These are phyloP conservation scores for Vidua macroura DNA, from an alignment of 2,113 vertebrate species.

Conservation along the genomic window DNA sequence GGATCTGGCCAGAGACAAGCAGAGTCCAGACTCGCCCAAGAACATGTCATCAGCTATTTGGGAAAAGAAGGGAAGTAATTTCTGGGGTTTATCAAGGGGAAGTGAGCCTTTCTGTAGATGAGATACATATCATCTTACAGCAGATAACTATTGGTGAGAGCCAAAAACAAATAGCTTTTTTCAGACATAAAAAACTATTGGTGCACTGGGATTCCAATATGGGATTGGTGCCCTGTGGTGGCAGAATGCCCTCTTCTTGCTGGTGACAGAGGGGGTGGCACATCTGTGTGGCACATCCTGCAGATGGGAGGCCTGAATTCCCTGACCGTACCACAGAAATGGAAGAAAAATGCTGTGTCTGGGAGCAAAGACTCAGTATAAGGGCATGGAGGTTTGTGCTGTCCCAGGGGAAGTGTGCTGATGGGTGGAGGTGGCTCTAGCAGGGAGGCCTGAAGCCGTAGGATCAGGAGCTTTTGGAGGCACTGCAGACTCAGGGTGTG, in stretches of 20 bases:
- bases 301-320: background rate
- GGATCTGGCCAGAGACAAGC: background rate
- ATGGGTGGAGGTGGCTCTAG: background rate
- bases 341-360: background rate
- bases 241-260: background rate
- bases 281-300: background rate
- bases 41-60: background rate
- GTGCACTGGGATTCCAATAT: background rate
- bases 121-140: background rate
- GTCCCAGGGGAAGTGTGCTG: background rate
- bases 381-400: background rate
- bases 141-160: background rate
- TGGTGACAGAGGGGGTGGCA: background rate
- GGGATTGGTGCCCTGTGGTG: background rate
- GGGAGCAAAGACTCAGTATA: background rate
- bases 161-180: background rate
- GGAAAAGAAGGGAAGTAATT: background rate
- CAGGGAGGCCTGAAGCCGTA: fast-evolving
- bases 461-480: background rate
- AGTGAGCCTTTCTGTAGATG: background rate
- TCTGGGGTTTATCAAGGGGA: background rate
- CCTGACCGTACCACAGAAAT: background rate
- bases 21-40: background rate
- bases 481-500: fast-evolving
- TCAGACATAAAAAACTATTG: background rate